phyloP scores from a whole-genome alignment of 1,140 invertebrate species.

The Drosophila kikkawai region DNA sequence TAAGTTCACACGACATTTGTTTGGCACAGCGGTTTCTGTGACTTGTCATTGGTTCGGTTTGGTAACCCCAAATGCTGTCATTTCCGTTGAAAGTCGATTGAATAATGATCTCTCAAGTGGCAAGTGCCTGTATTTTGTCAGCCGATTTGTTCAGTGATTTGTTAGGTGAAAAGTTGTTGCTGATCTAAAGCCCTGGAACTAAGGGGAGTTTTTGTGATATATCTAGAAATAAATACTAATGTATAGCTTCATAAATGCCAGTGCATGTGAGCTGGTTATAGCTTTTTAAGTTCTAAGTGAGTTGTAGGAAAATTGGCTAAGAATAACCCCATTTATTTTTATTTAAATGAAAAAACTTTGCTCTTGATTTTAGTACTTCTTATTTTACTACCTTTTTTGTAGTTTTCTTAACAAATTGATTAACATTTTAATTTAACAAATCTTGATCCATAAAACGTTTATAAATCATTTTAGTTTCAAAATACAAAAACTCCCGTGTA shows the following conservation, averaged over 20 bases:
- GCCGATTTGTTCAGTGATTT: constrained; percentile 33
- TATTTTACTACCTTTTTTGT: no score
- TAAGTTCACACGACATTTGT: constrained; percentile 65
- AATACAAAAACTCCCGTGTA: neutral
- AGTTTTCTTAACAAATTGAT: no score
- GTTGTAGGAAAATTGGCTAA: neutral
- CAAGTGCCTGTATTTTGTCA: constrained; percentile 38
- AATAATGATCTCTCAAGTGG: constrained; percentile 46
- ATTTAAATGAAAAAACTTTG: neutral
- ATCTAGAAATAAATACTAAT: neutral
- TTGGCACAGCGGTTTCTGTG: constrained; percentile 50
- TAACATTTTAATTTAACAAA: neutral
- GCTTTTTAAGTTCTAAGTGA: neutral
- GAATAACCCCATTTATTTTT: neutral
- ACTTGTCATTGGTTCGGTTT: constrained; percentile 61
- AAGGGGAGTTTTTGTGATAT: constrained; percentile 5
- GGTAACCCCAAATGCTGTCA: constrained; percentile 65
- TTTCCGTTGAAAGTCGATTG: constrained; percentile 71
- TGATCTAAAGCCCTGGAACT: neutral
- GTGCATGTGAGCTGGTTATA: neutral
- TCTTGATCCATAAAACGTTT: neutral
- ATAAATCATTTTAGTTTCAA: neutral
- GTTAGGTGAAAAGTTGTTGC: constrained; percentile 14
- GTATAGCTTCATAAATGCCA: neutral
- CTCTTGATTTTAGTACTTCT: neutral